Evolutionary conservation across 2,797 vertebrate species (phyloP).

Genomic region (Hapalemur alaotrensis): DNA sequence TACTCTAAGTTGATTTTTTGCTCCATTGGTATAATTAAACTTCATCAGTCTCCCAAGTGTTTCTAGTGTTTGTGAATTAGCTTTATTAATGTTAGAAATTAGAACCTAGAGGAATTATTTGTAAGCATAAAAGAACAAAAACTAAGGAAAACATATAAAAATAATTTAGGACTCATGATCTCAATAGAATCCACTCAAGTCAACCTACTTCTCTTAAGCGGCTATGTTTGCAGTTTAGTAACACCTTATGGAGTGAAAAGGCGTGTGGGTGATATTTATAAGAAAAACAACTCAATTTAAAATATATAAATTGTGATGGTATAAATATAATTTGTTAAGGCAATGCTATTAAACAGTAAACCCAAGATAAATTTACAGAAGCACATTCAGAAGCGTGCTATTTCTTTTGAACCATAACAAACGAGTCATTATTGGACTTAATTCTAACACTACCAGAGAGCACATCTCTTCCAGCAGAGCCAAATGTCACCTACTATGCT

Average conservation of each 20-base stretch:
- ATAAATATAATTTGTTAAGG: constrained; percentile 3
- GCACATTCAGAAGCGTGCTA: background rate
- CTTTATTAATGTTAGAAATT: constrained; percentile 69
- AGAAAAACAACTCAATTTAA: constrained; percentile 16
- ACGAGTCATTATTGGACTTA: background rate
- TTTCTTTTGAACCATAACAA: background rate
- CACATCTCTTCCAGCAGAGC: background rate
- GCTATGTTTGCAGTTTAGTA: background rate
- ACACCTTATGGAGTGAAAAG: background rate
- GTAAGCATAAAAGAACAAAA: background rate
- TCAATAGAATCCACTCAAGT: background rate
- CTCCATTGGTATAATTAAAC: constrained; percentile 31
- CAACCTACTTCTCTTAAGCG: background rate
- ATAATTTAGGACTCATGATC: background rate
- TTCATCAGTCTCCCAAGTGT: constrained; percentile 35
- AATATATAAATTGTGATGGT: background rate
- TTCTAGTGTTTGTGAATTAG: constrained; percentile 52
- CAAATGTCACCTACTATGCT: background rate
- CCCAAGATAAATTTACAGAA: background rate
- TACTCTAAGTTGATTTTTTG: background rate
- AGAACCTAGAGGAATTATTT: constrained; percentile 62
- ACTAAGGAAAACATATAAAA: background rate
- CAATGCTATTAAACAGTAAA: background rate
- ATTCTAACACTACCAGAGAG: background rate
- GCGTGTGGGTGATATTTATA: background rate